Conservation (phyloP, 2,797 vertebrate species). For the Paedocypris micromegethes region DNA sequence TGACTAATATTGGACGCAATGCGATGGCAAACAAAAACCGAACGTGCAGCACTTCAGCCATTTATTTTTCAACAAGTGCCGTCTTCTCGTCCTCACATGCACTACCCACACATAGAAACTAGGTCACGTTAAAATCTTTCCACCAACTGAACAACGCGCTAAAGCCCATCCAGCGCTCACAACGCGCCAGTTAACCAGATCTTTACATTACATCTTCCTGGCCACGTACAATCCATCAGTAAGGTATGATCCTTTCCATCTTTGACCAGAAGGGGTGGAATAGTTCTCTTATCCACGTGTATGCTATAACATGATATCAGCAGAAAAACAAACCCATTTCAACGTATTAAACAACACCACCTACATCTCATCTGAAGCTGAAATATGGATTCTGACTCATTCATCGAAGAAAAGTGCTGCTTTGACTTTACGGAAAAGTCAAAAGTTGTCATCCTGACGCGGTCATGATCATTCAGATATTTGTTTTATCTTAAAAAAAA, state of each 20-base stretch:
- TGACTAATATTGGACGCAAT: too few species aligned
- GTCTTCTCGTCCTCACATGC: constrained; percentile 10
- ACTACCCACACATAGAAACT: constrained; percentile 52
- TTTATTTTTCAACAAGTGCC: constrained; percentile 5
- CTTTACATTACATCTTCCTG: too few species aligned
- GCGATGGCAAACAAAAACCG: too few species aligned
- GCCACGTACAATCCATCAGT: too few species aligned
- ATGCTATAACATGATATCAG: not conserved
- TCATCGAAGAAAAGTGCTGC: constrained; percentile 21
- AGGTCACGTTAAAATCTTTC: constrained; percentile 69
- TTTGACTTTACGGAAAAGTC: too few species aligned
- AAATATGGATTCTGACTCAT: constrained; percentile 28
- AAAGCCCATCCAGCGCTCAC: constrained; percentile 43
- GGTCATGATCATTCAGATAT: not conserved
- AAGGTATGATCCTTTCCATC: too few species aligned
- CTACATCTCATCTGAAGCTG: constrained; percentile 17
- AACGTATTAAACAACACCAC: constrained; percentile 14
- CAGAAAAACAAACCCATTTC: constrained; percentile 11
- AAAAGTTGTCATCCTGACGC: not conserved
- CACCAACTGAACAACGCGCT: constrained; percentile 60
- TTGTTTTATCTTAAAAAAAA: too few species aligned
- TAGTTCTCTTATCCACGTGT: too few species aligned
- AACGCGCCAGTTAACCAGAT: constrained; percentile 49
- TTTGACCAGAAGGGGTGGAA: too few species aligned
- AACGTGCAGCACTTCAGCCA: not conserved